phyloP scores from a whole-genome alignment of 2,888 invertebrate genomes.

The Lasioglossum malachurum region DNA sequence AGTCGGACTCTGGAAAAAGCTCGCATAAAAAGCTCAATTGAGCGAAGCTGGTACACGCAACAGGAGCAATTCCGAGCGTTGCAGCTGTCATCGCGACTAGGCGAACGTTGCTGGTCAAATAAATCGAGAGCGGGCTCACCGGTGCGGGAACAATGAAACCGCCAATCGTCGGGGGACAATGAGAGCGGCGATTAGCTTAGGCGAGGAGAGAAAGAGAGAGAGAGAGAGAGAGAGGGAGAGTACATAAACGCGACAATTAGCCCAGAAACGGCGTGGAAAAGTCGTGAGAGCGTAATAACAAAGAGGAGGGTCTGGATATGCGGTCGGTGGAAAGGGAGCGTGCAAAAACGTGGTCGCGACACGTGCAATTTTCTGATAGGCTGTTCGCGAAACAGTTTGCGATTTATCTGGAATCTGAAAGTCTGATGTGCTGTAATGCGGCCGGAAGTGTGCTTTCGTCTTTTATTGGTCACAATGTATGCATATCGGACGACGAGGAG shows the following conservation, averaged over 20 bases:
- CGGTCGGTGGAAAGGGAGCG: neutral
- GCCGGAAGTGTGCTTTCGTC: neutral
- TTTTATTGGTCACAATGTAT: neutral
- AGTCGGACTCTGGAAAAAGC: neutral
- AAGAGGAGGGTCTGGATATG: neutral
- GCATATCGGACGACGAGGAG: neutral
- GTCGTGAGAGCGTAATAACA: conserved; percentile 17
- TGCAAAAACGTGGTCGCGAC: neutral
- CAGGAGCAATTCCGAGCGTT: neutral
- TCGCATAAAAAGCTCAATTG: neutral
- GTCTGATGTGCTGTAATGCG: neutral
- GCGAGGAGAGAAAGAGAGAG: neutral
- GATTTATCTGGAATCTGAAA: conserved; percentile 31
- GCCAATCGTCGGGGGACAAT: conserved; percentile 39
- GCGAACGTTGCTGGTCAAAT: conserved; percentile 1
- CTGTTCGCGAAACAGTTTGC: neutral
- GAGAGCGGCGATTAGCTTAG: conserved; percentile 39
- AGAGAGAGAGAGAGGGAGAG: neutral
- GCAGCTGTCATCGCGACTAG: neutral
- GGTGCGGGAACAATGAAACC: conserved; percentile 41
- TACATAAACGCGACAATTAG: conserved; percentile 45
- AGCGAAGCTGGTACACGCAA: neutral
- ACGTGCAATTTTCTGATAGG: conserved; percentile 23
- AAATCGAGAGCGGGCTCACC: conserved; percentile 25
- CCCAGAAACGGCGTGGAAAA: conserved; percentile 28